A percentile compares a stretch with the other conserved stretches of the same genome.
phyloP scores from a whole-genome alignment of 2,797 vertebrate genomes.

The Lacerta agilis region DNA sequence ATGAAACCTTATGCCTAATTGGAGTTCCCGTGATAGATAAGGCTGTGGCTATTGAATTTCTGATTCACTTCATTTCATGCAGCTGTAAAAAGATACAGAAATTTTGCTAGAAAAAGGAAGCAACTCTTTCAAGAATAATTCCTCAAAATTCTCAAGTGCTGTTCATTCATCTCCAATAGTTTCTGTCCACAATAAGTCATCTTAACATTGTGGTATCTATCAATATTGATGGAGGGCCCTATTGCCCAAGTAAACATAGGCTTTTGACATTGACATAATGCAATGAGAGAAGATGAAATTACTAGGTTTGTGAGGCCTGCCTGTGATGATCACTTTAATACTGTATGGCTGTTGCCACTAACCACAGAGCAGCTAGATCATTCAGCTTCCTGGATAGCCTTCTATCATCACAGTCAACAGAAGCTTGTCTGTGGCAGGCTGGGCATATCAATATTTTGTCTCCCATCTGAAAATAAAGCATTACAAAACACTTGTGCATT shows the following conservation, averaged over 20 bases:
- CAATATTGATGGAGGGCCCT: background rate
- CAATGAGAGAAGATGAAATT: slow-evolving; percentile 27
- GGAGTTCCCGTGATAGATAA: background rate
- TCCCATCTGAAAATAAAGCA: slow-evolving; percentile 26
- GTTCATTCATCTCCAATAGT: background rate
- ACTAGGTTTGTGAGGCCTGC: background rate
- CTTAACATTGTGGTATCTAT: background rate
- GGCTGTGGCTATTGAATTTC: background rate
- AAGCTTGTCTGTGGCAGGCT: background rate
- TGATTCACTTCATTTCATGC: background rate
- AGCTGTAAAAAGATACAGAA: background rate
- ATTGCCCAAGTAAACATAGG: background rate
- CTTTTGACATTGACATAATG: slow-evolving; percentile 3
- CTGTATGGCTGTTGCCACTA: background rate
- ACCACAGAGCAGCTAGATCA: background rate
- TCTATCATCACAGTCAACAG: slow-evolving; percentile 22
- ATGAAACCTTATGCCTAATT: background rate
- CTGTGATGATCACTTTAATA: background rate
- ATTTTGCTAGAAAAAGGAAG: background rate
- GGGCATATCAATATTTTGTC: slow-evolving; percentile 6
- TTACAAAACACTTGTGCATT: background rate
- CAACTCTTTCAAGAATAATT: background rate
- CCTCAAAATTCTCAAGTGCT: background rate
- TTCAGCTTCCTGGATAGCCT: background rate
- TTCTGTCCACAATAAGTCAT: background rate